These are phyloP conservation scores for Forficula auricularia DNA, from an alignment of 1,140 invertebrate species.

Conservation along the genomic window DNA sequence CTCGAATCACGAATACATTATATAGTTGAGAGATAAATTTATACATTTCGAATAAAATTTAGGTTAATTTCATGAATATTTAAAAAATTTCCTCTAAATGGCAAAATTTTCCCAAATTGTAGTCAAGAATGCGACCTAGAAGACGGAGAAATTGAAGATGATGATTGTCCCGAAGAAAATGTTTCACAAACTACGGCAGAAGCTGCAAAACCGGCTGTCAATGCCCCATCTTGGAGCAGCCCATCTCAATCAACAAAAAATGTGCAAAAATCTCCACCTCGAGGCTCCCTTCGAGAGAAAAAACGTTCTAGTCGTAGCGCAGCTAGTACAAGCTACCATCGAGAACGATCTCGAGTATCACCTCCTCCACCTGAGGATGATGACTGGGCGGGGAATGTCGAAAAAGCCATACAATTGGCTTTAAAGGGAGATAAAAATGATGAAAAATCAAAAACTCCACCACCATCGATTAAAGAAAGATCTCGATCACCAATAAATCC, in stretches of 20 bases:
- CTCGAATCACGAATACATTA: no score
- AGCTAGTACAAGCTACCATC: not conserved
- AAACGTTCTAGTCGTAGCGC: constrained; percentile 7
- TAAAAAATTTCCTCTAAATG: no score
- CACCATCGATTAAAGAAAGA: constrained; percentile 8
- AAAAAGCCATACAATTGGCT: constrained; percentile 51
- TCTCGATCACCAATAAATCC: not conserved
- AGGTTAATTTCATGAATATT: no score
- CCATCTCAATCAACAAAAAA: constrained; percentile 15
- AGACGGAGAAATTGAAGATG: constrained; percentile 41
- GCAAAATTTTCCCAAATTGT: no score
- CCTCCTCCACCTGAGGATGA: constrained; percentile 27
- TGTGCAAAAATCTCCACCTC: not conserved
- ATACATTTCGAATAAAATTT: no score
- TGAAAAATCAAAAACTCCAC: constrained; percentile 27
- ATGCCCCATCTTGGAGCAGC: constrained; percentile 6
- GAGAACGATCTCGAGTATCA: constrained; percentile 2
- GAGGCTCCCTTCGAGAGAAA: constrained; percentile 7
- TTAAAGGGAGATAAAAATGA: constrained; percentile 33
- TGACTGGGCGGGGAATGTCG: constrained; percentile 57
- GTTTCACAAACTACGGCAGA: not conserved
- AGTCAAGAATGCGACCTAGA: constrained; percentile 27
- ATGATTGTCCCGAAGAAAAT: constrained; percentile 30
- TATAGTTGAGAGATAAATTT: no score
- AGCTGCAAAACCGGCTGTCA: constrained; percentile 8